These are phyloP conservation scores for Catocala fraxini DNA, from an alignment of 2,888 invertebrate genomes.

Conservation along the genomic window DNA sequence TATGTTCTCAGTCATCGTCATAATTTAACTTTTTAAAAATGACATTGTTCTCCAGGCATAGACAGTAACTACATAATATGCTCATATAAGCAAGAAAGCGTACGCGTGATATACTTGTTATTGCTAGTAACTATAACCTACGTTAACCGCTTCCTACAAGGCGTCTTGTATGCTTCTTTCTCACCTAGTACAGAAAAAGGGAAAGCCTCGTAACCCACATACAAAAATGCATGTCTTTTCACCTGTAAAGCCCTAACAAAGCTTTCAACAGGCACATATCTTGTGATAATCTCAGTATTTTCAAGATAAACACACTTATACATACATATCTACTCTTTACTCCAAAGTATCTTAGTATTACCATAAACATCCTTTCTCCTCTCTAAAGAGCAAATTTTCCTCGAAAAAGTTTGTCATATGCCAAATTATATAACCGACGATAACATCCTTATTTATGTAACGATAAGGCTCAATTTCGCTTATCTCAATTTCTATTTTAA, in stretches of 20 bases:
- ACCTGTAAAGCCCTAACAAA: neutral
- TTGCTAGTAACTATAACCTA: no score
- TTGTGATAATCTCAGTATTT: slow-evolving; percentile 16
- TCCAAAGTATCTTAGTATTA: slow-evolving; percentile 33
- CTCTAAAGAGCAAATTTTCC: slow-evolving; percentile 41
- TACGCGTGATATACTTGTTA: no score
- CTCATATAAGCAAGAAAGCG: no score
- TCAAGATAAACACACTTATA: slow-evolving; percentile 34
- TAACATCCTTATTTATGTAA: slow-evolving; percentile 17
- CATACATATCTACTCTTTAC: slow-evolving; percentile 25
- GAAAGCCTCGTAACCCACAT: no score
- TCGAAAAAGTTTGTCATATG: slow-evolving; percentile 42
- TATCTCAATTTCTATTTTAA: slow-evolving; percentile 33
- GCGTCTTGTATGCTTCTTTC: no score
- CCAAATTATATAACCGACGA: slow-evolving; percentile 36
- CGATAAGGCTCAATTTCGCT: slow-evolving; percentile 38
- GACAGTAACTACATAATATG: no score
- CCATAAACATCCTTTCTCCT: slow-evolving; percentile 38
- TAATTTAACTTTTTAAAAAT: no score
- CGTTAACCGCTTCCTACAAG: no score
- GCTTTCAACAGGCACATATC: neutral
- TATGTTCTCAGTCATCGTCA: no score
- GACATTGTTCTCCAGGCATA: no score
- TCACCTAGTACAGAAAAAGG: no score
- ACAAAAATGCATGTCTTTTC: neutral